Conservation (phyloP, 1,140 invertebrate species). For the Neodiprion virginianus region DNA sequence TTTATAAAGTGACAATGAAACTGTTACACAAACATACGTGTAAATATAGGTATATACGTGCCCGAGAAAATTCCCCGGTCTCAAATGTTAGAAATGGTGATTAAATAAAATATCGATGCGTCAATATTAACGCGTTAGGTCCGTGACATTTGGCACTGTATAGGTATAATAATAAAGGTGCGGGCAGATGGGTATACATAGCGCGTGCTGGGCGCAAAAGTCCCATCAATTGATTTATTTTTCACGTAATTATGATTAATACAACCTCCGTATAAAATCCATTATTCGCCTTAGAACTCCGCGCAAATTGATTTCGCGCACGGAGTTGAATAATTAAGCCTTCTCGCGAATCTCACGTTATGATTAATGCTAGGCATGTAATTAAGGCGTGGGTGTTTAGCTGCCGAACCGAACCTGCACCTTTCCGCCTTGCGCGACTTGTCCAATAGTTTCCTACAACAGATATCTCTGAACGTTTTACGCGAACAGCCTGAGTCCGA, state of each 20-base stretch:
- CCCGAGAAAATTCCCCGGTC: too few species aligned
- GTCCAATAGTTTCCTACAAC: too few species aligned
- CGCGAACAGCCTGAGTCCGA: neutral
- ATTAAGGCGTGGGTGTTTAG: neutral
- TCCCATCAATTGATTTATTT: neutral
- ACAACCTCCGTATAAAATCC: neutral
- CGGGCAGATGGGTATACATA: too few species aligned
- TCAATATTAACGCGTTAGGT: neutral
- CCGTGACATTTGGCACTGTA: neutral
- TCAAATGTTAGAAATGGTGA: neutral
- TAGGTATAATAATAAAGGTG: neutral
- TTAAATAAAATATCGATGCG: neutral
- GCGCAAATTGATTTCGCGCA: neutral
- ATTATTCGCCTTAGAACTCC: neutral
- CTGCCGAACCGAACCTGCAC: neutral
- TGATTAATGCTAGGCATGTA: neutral
- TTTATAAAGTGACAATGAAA: too few species aligned
- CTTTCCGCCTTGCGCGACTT: neutral
- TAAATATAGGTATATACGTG: too few species aligned
- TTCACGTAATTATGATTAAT: neutral
- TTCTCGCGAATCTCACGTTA: constrained; percentile 1
- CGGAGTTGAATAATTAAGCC: constrained; percentile 7
- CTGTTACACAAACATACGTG: too few species aligned
- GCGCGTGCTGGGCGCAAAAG: neutral
- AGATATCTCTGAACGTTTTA: neutral